Evolutionary conservation across 2,113 vertebrate genomes (phyloP), one percentile per base, ranked within the genome.

Genomic region (Microtus pennsylvanicus): DNA sequence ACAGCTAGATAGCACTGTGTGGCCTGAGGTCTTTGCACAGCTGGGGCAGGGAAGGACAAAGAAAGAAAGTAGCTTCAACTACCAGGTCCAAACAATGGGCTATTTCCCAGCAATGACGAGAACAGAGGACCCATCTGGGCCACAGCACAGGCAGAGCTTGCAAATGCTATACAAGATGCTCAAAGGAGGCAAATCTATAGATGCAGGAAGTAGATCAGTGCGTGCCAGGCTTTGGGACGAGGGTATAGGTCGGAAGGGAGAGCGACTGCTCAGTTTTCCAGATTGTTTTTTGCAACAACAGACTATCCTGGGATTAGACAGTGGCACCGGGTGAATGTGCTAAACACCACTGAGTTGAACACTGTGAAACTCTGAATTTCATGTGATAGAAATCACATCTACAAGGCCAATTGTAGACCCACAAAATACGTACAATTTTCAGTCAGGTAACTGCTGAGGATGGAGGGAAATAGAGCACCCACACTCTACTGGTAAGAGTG

Each of bases 21-120:
- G 50, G 72, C 70, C 33, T 12, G 9, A 61, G 72, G 28, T 21
- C 80, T 45, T 55, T 13, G n/a, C 58, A 67, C 9, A 35, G n/a
- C 24, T 50, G 13, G 47, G 30, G 47, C 58, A 24, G 52, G 47
- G 30, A 94, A 74, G 14, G 33, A 4, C 5, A 69, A 85, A 26
- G 33, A 91, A 76, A 65, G 10, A 72, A 21, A 89, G 38, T 13
- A 12, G n/a, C 58, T 86, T 38, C 58, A 90, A 94, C 16, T 45
- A 3, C 19, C 9, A 0, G 19, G 45, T 3, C 38, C 11, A 24
- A 0, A n/a, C 30, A 55, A 33, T 28, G n/a, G 14, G 21, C 7
- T 58, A 58, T 38, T 65, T 74, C 28, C 69, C 12, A 35, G 45
- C 11, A 45, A 14, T 21, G 55, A 50, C 24, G 75, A 24, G 50